Base-by-base conservation (phyloP, 92 coral and sea anemone species). In the Paramuricea clavata region DNA sequence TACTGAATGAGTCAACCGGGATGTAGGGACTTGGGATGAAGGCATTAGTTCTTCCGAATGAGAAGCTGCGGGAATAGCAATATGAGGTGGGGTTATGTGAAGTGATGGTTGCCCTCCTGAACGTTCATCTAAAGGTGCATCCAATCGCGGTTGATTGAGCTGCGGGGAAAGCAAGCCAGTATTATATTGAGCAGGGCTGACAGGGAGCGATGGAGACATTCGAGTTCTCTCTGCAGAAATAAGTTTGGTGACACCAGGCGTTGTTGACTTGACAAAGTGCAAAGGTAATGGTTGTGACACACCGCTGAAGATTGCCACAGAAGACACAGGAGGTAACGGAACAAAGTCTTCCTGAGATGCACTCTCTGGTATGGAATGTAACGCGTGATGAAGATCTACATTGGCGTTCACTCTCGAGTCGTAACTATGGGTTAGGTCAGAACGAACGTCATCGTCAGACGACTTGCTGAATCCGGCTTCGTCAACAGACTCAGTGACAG, bases 331-430 rank as follows among this genome's bases (percentile, higher is more conserved):
- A n/a, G 84, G 42, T 36, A 79, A 16, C 17, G 56, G 41, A 33
- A 41, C 84, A 61, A 79, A 79, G 19, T 59, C 73, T 32, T 61
- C 84, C 6, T 79, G 73, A 61, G 43, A 33, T 39, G 59, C 31
- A 79, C 57, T 59, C 57, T 79, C 74, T 36, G 32, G 84, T 9
- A 61, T 25, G 47, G 84, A 79, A 61, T 34, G 47, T n/a, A 79
- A 41, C 23, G 11, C 67, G 16, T 54, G 44, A 13, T 13, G 82
- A 54, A 49, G 47, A 49, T 23, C 67, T 21, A 76, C 35, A 54
- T 10, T 76, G 43, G 41, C 47, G 39, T 49, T 35, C 4, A 50
- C 82, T 41, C 84, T 41, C 34, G 84, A 61, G 15, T 79, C 32
- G 12, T 36, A 32, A 59, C 31, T 28, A 35, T 50, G 19, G 28